Conservation (phyloP, 1,140 invertebrate genomes). For the Marisa cornuarietis region DNA sequence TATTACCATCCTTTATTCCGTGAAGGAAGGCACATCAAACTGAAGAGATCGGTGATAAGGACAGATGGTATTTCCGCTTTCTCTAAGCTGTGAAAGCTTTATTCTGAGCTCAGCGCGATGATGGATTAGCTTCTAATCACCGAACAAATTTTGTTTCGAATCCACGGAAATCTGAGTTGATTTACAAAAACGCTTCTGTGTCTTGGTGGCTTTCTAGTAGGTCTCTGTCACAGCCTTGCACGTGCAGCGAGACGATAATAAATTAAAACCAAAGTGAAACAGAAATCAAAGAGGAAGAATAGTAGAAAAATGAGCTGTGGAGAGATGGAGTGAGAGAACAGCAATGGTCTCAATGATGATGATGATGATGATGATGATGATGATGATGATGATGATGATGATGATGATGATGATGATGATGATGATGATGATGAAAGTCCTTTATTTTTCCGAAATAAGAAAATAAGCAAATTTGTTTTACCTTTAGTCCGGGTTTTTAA, state of each 20-base stretch:
- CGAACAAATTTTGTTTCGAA: no score
- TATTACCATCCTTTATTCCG: no score
- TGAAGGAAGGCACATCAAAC: no score
- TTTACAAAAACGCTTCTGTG: no score
- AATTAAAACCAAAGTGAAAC: neutral
- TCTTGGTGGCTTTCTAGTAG: no score
- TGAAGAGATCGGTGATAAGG: no score
- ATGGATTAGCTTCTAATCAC: no score
- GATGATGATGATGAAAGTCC: neutral
- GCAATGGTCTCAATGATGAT: neutral
- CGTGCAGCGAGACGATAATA: neutral
- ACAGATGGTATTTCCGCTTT: no score
- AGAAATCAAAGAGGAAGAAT: neutral
- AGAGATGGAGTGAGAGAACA: neutral
- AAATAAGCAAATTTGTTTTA: neutral
- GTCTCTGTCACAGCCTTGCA: neutral
- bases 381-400: neutral
- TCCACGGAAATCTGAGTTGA: no score
- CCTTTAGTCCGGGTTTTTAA: neutral
- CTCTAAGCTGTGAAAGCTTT: no score
- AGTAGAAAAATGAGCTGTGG: neutral
- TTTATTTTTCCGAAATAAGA: no score
- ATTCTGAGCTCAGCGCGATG: no score
- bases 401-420: neutral
- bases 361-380: neutral